phyloP scores from a whole-genome alignment of 2,113 vertebrate species.

The Takifugu flavidus region DNA sequence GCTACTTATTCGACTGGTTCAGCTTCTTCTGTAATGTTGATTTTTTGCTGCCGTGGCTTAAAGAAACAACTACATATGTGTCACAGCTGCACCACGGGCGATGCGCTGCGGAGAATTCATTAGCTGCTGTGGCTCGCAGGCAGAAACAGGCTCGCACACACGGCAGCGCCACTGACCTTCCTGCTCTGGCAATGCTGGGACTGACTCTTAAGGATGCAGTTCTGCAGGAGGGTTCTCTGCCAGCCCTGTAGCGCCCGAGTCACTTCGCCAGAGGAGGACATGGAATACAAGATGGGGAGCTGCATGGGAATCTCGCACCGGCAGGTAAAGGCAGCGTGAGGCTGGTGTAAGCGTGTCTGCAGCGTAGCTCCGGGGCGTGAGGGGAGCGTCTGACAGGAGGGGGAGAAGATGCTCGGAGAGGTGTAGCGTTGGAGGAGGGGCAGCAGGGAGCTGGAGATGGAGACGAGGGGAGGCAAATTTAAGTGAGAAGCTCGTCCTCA shows the following conservation, averaged over 20 bases:
- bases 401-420: slow-evolving; percentile 14
- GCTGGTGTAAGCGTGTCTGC: not conserved
- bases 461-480: slow-evolving; percentile 24
- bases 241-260: slow-evolving; percentile 76
- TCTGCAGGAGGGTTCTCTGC: slow-evolving; percentile 77
- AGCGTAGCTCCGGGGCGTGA: not conserved
- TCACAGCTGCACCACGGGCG: slow-evolving; percentile 40
- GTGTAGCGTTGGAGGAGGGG: slow-evolving; percentile 46
- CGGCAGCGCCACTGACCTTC: slow-evolving; percentile 36
- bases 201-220: slow-evolving; percentile 71
- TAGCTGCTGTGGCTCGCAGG: slow-evolving; percentile 41
- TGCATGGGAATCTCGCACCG: slow-evolving; percentile 74
- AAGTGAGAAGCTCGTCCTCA: slow-evolving; percentile 10
- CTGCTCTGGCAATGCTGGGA: slow-evolving; percentile 53
- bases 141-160: slow-evolving; percentile 1
- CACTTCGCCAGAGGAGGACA: slow-evolving; percentile 77
- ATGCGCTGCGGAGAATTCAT: slow-evolving; percentile 29
- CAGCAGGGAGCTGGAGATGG: slow-evolving; percentile 21
- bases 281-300: slow-evolving; percentile 81
- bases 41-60: slow-evolving; percentile 53
- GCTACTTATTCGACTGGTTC: slow-evolving; percentile 22
- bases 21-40: slow-evolving; percentile 33
- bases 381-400: not conserved
- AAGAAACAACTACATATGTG: slow-evolving; percentile 31
- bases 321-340: slow-evolving; percentile 65